phyloP scores from a whole-genome alignment of 2,888 invertebrate genomes.

The Parapristionchus giblindavisi region DNA sequence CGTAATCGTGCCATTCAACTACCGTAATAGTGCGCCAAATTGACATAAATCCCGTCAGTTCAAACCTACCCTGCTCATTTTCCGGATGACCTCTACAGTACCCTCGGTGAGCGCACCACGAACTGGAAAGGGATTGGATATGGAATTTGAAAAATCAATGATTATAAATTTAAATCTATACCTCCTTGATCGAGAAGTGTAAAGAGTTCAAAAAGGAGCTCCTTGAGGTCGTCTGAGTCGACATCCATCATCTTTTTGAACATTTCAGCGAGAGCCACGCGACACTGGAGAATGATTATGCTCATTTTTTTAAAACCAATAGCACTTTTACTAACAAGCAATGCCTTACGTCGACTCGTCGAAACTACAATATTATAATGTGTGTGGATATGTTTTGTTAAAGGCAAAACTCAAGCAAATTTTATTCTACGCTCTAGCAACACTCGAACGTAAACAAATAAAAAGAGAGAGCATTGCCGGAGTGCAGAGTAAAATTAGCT shows the following conservation, averaged over 20 bases:
- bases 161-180: background rate
- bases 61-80: slow-evolving; percentile 47
- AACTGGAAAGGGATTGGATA: slow-evolving; percentile 40
- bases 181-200: slow-evolving; percentile 47
- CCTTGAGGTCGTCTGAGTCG: slow-evolving; percentile 26
- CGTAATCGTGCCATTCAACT: background rate
- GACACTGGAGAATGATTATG: slow-evolving; percentile 31
- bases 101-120: slow-evolving; percentile 59
- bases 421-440: no score
- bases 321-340: no score
- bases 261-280: slow-evolving; percentile 35
- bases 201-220: slow-evolving; percentile 44
- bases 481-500: no score
- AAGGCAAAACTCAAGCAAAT: background rate
- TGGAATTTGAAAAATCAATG: background rate
- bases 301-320: no score
- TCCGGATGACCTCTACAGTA: slow-evolving; percentile 63
- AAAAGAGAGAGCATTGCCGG: no score
- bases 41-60: background rate
- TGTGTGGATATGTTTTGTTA: background rate
- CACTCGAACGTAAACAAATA: no score
- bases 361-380: background rate
- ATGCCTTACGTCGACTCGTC: no score
- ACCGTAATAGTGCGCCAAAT: background rate
- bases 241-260: slow-evolving; percentile 32